A percentile compares a stretch with the other conserved stretches of the same genome.
These are phyloP conservation scores for Ara ararauna DNA, from an alignment of 2,797 vertebrate species.

Conservation along the genomic window DNA sequence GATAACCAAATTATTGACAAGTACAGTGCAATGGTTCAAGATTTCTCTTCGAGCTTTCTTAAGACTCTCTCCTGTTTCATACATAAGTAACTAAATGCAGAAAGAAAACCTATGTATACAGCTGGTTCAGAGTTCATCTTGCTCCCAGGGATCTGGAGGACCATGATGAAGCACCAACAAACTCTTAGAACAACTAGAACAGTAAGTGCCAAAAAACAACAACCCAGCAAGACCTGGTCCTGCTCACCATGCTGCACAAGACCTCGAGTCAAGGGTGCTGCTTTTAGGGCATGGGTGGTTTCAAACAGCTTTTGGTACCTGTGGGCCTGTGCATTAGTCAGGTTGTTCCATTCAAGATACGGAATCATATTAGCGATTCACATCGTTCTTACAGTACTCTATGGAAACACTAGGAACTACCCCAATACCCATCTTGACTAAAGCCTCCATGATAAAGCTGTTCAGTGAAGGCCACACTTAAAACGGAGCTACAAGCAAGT, in stretches of 20 bases:
- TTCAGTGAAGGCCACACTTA: not conserved
- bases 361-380: not conserved
- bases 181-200: not conserved
- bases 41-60: not conserved
- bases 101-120: not conserved
- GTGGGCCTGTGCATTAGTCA: not conserved
- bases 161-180: not conserved
- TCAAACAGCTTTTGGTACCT: not conserved
- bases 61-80: not conserved
- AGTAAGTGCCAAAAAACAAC: not conserved
- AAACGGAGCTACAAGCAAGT: not conserved
- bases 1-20: not conserved
- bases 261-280: not conserved
- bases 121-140: not conserved
- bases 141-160: not conserved
- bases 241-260: not conserved
- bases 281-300: not conserved
- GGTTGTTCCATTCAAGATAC: not conserved
- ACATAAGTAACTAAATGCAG: not conserved
- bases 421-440: not conserved
- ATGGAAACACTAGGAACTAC: not conserved
- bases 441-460: not conserved
- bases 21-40: not conserved
- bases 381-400: not conserved
- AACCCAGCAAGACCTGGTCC: not conserved